A percentile compares a stretch with the other conserved stretches of the same genome.
Evolutionary conservation across 2,113 vertebrate species (phyloP).

Genomic region (Pionites leucogaster): DNA sequence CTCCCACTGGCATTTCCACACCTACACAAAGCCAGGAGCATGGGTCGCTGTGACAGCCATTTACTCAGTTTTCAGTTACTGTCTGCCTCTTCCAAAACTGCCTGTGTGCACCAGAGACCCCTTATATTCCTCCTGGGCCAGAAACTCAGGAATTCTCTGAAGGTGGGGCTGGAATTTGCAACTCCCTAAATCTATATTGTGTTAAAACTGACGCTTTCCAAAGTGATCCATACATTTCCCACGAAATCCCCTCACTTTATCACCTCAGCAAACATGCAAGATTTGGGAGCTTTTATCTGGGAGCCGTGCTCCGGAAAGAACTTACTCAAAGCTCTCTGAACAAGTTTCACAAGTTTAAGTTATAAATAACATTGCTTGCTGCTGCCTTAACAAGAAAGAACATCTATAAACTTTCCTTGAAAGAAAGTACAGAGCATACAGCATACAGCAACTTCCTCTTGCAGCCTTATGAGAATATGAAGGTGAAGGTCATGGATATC

Average conservation of each 20-base stretch:
- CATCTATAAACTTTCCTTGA: neutral
- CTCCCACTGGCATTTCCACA: neutral
- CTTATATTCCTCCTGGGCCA: neutral
- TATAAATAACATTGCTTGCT: slow-evolving; percentile 9
- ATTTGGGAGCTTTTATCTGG: neutral
- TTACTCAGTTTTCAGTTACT: neutral
- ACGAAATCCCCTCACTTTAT: neutral
- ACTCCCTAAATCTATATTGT: neutral
- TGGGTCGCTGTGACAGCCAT: neutral
- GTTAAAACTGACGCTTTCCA: neutral
- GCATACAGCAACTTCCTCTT: neutral
- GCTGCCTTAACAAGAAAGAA: slow-evolving; percentile 3
- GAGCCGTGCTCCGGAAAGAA: neutral
- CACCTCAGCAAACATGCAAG: neutral
- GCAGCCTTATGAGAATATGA: neutral
- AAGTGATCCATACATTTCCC: neutral
- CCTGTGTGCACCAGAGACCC: neutral
- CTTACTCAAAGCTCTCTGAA: neutral
- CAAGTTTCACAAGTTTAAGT: neutral
- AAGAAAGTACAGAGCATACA: neutral
- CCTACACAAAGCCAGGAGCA: neutral
- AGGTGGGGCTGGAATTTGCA: neutral
- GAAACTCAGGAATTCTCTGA: neutral
- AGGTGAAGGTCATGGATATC: neutral
- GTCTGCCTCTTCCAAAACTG: neutral